Evolutionary conservation across 2,888 invertebrate species (phyloP), one percentile per base, ranked within the genome.

Genomic region (Athalia rosae): DNA sequence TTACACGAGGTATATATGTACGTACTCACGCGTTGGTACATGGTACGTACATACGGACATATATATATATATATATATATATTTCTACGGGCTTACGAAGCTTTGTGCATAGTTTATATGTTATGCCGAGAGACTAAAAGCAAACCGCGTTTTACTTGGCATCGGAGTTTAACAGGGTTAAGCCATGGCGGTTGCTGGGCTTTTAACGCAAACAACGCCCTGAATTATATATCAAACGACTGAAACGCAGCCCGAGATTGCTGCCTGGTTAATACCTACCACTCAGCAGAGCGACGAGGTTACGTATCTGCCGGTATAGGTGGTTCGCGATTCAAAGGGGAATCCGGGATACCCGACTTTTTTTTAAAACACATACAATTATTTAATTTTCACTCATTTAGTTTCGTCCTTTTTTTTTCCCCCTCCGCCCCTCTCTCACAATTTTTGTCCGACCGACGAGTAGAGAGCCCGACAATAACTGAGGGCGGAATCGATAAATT

Each of bases 161-260:
- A 88, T 87, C 86, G 88, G 85, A 88, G 88, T 89, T 89, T 89
- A 88, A 89, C 88, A 87, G 89, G 86, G 87, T 89, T 88, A 89
- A 88, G 88, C 88, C 86, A 82, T 84, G 85, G 88, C 80, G 88
- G 88, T 89, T 88, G 87, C 85, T 84, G 87, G 86, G 88, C 89
- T 88, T 88, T 89, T 89, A 89, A 87, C 87, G 86, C 87, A 88
- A 88, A 89, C 89, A 89, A 89, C 87, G 85, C 88, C 84, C 81
- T 89, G 88, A 86, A 89, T 89, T 88, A 89, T 89, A 87, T 85
- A 89, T 88, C 89, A 89, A 88, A 89, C 88, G 89, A 87, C 86
- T 82, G 85, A 84, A 85, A 85, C 85, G 85, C 84, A 83, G 71
- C 82, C 28, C 82, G 85, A 82, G 84, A 84, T 87, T 87, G 86